Evolutionary conservation across 2,888 invertebrate genomes (phyloP), one percentile per base, ranked within the genome.

Genomic region (Volucella inflata): DNA sequence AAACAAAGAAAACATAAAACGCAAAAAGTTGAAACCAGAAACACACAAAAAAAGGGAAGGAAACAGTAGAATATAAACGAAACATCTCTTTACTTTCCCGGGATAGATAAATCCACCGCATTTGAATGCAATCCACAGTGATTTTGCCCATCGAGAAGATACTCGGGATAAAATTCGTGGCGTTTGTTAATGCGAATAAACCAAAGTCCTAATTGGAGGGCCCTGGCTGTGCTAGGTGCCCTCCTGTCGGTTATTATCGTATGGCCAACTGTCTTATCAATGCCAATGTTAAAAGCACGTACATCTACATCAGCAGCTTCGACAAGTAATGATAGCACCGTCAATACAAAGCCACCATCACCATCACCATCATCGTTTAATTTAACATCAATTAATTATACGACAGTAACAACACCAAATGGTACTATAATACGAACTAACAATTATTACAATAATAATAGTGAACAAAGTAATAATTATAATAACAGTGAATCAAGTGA

Each of bases 201-300:
- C 89, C 91, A 89, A 88, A 91, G 91, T 88, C 89, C 90, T 89
- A 89, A 89, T 88, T 90, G 91, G 90, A 90, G 91, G 91, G 92
- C 93, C 92, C 93, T 92, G 90, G 93, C 93, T 88, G 89, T 91
- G 91, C 91, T 91, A 90, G 91, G 92, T 90, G 92, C 92, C 92
- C 91, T 92, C 92, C 92, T 92, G 85, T 89, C 91, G 89, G 89
- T 91, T 87, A 89, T 91, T 81, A 89, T 91, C 88, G 89, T 90
- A 88, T 91, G 92, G 91, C 90, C 90, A 88, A 88, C 88, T 90
- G 89, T 91, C 89, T 77, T 90, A 88, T 91, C 91, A 75, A 90
- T 91, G 91, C 91, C 91, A 88, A 89, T 90, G 76, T 81, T 85
- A 80, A 67, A 76, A 72, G 21, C 76, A 72, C 62, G 67, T 62